Evolutionary conservation across 2,797 vertebrate genomes (phyloP).

Genomic region (Helostoma temminkii): DNA sequence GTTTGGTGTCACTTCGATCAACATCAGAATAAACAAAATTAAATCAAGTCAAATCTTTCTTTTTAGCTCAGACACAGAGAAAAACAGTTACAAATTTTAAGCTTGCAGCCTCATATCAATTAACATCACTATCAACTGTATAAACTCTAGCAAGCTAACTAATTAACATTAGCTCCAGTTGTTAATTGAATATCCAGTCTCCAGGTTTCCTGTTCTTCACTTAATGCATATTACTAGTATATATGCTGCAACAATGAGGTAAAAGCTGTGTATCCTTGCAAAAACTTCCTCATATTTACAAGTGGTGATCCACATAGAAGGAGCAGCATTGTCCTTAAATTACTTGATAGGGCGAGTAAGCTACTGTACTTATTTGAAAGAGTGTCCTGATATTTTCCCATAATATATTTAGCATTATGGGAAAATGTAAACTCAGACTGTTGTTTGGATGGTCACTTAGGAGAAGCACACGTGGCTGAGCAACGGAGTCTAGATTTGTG

Average conservation of each 20-base stretch:
- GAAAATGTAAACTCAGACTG: too few species aligned
- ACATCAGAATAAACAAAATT: too few species aligned
- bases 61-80: background rate
- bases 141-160: slow-evolving; percentile 1
- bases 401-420: too few species aligned
- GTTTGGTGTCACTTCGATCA: too few species aligned
- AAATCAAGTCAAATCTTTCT: too few species aligned
- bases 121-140: background rate
- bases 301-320: too few species aligned
- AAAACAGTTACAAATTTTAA: background rate
- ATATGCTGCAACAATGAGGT: background rate
- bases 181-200: slow-evolving; percentile 1
- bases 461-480: background rate
- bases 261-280: too few species aligned
- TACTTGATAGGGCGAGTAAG: background rate
- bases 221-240: background rate
- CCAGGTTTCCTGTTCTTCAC: background rate
- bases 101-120: background rate
- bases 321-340: background rate
- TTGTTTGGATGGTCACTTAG: too few species aligned
- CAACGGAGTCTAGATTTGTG: too few species aligned
- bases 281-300: too few species aligned
- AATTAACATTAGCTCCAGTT: background rate
- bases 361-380: too few species aligned
- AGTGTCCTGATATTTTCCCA: too few species aligned